Evolutionary conservation across 2,797 vertebrate genomes (phyloP).

Genomic region (Myotis findleyi): DNA sequence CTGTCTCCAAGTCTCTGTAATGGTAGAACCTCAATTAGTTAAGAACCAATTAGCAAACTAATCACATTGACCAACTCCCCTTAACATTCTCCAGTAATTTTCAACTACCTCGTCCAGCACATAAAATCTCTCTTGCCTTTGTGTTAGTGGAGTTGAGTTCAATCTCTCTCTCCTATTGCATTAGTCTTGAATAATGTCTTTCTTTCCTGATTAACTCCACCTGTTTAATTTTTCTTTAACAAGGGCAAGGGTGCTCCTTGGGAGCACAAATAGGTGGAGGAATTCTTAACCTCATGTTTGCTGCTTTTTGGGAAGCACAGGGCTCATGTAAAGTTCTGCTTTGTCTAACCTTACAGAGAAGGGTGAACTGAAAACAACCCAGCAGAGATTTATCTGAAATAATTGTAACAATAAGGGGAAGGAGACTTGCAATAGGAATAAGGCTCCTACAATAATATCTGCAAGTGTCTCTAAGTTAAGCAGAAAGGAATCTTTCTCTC

Average conservation of each 20-base stretch:
- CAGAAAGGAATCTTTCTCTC: neutral
- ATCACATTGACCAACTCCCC: neutral
- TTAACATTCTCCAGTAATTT: neutral
- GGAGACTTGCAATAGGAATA: neutral
- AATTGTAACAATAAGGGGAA: neutral
- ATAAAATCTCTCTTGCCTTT: neutral
- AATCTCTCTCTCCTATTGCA: neutral
- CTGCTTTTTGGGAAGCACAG: neutral
- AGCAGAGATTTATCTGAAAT: neutral
- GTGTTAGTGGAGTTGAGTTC: neutral
- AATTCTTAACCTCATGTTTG: neutral
- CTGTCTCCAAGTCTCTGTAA: neutral
- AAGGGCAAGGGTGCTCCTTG: neutral
- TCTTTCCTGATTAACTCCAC: neutral
- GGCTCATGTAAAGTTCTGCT: neutral
- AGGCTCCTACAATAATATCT: neutral
- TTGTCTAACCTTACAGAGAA: neutral
- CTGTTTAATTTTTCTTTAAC: neutral
- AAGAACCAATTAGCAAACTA: neutral
- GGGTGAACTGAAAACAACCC: neutral
- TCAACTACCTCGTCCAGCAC: neutral
- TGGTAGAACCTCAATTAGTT: neutral
- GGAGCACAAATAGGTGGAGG: neutral
- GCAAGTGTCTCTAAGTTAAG: neutral
- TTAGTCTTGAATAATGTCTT: neutral